Percentiles rank a stretch among this genome's conserved stretches.
phyloP scores from a whole-genome alignment of 2,888 invertebrate species.

The Empis stercorea region DNA sequence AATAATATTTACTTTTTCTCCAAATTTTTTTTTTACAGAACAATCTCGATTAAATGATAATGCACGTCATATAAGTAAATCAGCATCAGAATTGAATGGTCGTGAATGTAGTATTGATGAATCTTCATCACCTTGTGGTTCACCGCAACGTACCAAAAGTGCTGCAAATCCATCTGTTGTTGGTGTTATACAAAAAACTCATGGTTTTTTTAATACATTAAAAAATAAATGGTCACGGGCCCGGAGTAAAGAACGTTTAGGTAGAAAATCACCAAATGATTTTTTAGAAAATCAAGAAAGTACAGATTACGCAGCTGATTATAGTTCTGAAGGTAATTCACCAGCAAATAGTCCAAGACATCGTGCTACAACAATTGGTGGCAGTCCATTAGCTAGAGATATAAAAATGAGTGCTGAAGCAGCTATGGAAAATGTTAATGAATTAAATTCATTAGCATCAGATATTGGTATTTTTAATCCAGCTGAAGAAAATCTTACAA shows the following conservation, averaged over 20 bases:
- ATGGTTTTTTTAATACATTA: slow-evolving; percentile 69
- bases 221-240: slow-evolving; percentile 70
- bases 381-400: slow-evolving; percentile 35
- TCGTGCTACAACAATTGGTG: slow-evolving; percentile 44
- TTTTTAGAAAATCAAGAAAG: slow-evolving; percentile 42
- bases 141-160: slow-evolving; percentile 38
- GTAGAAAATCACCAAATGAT: slow-evolving; percentile 45
- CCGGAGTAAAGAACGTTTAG: slow-evolving; percentile 51
- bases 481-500: not conserved
- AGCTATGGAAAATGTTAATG: slow-evolving; percentile 16
- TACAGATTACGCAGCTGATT: slow-evolving; percentile 65
- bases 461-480: slow-evolving; percentile 18
- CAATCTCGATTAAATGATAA: slow-evolving; percentile 14
- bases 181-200: slow-evolving; percentile 62
- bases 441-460: slow-evolving; percentile 20
- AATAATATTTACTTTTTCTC: too few species aligned
- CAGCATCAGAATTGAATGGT: slow-evolving; percentile 66
- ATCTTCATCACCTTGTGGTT: slow-evolving; percentile 39
- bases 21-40: slow-evolving; percentile 4
- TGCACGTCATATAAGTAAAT: slow-evolving; percentile 62
- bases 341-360: slow-evolving; percentile 68
- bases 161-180: slow-evolving; percentile 49
- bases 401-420: slow-evolving; percentile 28
- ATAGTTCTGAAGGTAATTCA: slow-evolving; percentile 61
- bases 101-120: slow-evolving; percentile 40